Evolutionary conservation across 2,888 invertebrate genomes (phyloP), one percentile per base, ranked within the genome.

Genomic region (Boloria selene): DNA sequence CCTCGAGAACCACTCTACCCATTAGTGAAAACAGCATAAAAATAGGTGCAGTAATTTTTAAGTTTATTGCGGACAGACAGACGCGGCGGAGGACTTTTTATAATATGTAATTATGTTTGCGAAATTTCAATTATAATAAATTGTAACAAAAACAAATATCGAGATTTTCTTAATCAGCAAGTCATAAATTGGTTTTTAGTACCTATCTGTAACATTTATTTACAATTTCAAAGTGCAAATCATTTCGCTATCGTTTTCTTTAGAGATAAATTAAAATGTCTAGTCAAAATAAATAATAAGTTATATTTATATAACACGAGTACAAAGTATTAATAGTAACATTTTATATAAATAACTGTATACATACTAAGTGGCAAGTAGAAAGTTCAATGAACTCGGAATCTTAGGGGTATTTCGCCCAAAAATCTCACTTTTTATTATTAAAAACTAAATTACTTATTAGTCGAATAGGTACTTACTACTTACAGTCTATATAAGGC

Each of bases 281-380:
- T 38, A 42, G 53, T 61, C 60, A 64, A 63, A 64, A 67, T 67
- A 61, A 61, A 66, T 61, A 45, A 49, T 63, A 66, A 53, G 49
- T 63, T 64, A 61, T 60, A 54, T 65, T 65, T 54, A 49, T 60
- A 54, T 61, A 53, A 60, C 16, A 38, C 49, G 59, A 17, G 60
- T 56, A 56, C 44, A 56, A 44, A 64, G 63, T 58, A 55, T 56
- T 64, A 31, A 69, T 55, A 59, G 58, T 61, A 58, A 56, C 16
- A 56, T 63, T 38, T 65, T 13, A 44, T 60, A 72, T 68, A 70
- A 68, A 67, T 69, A 69, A 73, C 67, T 70, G 54, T 63, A 51
- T 64, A 22, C 22, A 71, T 22, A 60, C 67, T 68, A 69, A 69
- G 64, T 71, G 72, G 71, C 72, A 73, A 74, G 69, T 64, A 64